phyloP scores from a whole-genome alignment of 2,888 invertebrate genomes.

The Metopia argyrocephala region DNA sequence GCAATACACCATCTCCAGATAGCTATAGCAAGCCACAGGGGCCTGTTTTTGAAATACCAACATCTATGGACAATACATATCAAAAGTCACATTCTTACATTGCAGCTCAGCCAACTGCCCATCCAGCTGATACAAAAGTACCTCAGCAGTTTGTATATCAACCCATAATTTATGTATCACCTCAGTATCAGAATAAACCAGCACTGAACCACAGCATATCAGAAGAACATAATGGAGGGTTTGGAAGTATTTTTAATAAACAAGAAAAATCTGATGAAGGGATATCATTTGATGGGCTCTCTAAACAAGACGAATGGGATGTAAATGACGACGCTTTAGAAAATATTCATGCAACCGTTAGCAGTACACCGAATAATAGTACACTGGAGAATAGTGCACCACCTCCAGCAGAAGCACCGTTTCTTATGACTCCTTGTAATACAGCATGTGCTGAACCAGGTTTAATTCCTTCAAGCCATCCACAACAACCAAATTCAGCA shows the following conservation, averaged over 20 bases:
- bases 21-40: neutral
- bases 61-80: too few species aligned
- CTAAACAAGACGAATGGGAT: too few species aligned
- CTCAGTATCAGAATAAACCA: constrained; percentile 53
- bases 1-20: neutral
- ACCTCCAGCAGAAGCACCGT: neutral
- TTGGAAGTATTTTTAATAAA: neutral
- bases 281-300: too few species aligned
- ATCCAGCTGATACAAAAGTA: too few species aligned
- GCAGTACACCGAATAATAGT: neutral
- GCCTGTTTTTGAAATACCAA: neutral
- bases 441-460: neutral
- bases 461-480: neutral
- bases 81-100: too few species aligned
- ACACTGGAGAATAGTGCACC: neutral
- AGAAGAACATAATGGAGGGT: neutral
- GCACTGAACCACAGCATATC: neutral
- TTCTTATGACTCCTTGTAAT: neutral
- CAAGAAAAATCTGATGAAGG: constrained; percentile 28
- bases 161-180: constrained; percentile 72
- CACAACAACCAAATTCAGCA: constrained; percentile 20
- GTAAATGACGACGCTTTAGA: too few species aligned
- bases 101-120: too few species aligned
- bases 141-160: constrained; percentile 71
- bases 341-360: too few species aligned